phyloP scores from a whole-genome alignment of 2,797 vertebrate species.

The Gymnothorax reevesii region DNA sequence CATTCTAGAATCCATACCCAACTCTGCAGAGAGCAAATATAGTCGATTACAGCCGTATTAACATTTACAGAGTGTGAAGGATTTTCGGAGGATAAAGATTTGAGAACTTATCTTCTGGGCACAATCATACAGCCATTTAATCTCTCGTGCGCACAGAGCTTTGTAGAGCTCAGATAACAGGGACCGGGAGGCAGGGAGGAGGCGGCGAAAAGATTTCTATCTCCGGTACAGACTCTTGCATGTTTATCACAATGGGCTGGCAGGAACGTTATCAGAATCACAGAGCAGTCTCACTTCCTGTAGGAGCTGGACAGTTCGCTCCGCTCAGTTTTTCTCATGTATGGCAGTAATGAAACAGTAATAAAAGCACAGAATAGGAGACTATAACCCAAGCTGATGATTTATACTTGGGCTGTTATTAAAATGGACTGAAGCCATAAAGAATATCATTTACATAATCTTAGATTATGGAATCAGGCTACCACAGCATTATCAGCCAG shows the following conservation, averaged over 20 bases:
- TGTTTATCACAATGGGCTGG: not conserved
- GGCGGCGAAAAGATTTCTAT: not conserved
- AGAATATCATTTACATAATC: not conserved
- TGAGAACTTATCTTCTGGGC: not conserved
- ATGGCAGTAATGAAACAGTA: not conserved
- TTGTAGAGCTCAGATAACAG: not conserved
- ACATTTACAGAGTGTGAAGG: not conserved
- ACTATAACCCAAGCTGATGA: not conserved
- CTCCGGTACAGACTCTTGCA: not conserved
- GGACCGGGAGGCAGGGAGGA: not conserved
- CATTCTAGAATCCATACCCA: not conserved
- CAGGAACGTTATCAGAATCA: not conserved
- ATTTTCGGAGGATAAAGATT: not conserved
- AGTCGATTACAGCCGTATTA: not conserved
- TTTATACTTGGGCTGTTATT: not conserved
- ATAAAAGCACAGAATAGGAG: not conserved
- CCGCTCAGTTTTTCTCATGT: not conserved
- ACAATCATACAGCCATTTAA: not conserved
- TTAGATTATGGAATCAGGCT: not conserved
- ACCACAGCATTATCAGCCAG: not conserved
- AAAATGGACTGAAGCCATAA: not conserved
- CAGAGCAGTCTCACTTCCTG: conserved; percentile 13
- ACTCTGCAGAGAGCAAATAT: not conserved
- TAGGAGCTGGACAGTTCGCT: not conserved
- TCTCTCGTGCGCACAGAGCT: not conserved